phyloP scores from a whole-genome alignment of 2,888 invertebrate genomes.

The Coenonympha arcania region DNA sequence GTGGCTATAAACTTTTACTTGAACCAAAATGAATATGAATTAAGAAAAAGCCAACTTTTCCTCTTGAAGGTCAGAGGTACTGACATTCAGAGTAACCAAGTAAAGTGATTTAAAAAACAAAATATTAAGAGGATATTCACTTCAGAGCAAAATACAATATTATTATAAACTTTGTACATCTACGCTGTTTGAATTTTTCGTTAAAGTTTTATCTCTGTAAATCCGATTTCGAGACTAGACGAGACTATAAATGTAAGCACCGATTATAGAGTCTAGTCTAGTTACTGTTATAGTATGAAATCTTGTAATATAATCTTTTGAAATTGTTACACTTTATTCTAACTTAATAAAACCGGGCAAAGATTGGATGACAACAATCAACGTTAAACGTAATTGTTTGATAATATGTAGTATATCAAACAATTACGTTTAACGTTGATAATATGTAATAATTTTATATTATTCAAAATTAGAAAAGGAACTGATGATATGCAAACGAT shows the following conservation, averaged over 20 bases:
- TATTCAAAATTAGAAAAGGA: too few relatives aligned
- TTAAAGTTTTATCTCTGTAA: background rate
- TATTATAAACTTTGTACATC: background rate
- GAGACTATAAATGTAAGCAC: too few relatives aligned
- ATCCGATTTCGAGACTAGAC: background rate
- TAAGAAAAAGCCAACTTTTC: background rate
- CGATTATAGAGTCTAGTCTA: background rate
- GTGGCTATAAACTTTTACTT: background rate
- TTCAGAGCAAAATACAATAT: background rate
- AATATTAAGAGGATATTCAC: background rate
- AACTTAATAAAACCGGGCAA: too few relatives aligned
- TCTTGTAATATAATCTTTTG: background rate
- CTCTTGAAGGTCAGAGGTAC: constrained; percentile 1
- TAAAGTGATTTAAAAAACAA: background rate
- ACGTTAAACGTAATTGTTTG: too few relatives aligned
- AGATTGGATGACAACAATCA: too few relatives aligned
- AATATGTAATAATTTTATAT: too few relatives aligned
- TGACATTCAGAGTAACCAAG: background rate
- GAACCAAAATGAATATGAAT: constrained; percentile 1
- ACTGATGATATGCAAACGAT: too few relatives aligned
- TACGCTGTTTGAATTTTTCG: background rate
- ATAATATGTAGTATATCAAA: too few relatives aligned
- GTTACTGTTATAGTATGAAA: background rate
- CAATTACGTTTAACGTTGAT: too few relatives aligned
- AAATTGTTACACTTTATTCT: too few relatives aligned